Conservation (phyloP, 2,888 invertebrate species). For the Cybosia mesomella region DNA sequence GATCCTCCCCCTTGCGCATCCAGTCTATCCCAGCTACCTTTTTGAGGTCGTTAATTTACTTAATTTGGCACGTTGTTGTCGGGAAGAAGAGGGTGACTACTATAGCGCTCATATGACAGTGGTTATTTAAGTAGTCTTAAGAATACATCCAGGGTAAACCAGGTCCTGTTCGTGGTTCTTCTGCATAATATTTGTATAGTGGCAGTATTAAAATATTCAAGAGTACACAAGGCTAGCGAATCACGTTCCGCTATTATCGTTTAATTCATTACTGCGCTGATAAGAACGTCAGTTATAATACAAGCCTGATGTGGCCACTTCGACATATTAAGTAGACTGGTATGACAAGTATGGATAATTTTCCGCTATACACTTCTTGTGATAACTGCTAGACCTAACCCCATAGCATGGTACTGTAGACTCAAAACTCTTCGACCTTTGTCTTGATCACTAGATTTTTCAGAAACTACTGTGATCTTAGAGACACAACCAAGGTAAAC, state of each 20-base stretch:
- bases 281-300: slow-evolving; percentile 29
- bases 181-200: slow-evolving; percentile 5
- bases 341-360: background rate
- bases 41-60: too few species aligned
- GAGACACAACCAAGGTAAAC: background rate
- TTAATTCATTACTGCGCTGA: slow-evolving; percentile 44
- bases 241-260: slow-evolving; percentile 43
- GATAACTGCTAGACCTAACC: background rate
- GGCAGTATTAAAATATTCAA: background rate
- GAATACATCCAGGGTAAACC: background rate
- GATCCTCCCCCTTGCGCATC: too few species aligned
- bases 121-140: background rate
- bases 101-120: background rate
- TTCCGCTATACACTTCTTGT: background rate
- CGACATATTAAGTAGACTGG: background rate
- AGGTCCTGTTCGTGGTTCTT: background rate
- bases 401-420: background rate
- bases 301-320: background rate
- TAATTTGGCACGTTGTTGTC: too few species aligned
- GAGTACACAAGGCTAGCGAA: slow-evolving; percentile 39
- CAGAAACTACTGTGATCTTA: too few species aligned
- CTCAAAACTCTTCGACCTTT: background rate
- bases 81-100: too few species aligned
- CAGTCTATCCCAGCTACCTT: too few species aligned
- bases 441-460: background rate